These are phyloP conservation scores for Ictalurus punctatus DNA, from an alignment of 2,113 vertebrate genomes.

Conservation along the genomic window DNA sequence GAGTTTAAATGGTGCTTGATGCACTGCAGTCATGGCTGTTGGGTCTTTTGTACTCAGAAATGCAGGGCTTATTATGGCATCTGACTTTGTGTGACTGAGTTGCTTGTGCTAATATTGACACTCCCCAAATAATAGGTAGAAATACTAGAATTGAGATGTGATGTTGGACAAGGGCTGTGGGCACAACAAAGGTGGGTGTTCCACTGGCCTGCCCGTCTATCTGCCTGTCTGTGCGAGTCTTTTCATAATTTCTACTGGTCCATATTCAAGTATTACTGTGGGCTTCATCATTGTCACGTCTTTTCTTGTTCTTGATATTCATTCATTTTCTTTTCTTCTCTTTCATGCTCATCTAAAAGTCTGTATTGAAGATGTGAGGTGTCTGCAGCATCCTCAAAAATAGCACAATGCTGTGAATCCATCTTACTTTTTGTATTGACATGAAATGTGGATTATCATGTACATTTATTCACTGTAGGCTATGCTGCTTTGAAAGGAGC, in stretches of 20 bases:
- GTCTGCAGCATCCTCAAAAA: not conserved
- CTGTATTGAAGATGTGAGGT: not conserved
- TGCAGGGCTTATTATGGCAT: slow-evolving; percentile 66
- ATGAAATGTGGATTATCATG: not conserved
- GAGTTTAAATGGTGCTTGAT: not conserved
- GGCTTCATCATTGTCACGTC: not conserved
- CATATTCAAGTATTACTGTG: not conserved
- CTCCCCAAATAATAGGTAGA: slow-evolving; percentile 72
- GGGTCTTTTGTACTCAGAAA: slow-evolving; percentile 33
- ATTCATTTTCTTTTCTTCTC: not conserved
- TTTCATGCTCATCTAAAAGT: not conserved
- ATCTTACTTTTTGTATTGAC: not conserved
- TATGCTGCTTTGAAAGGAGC: not conserved
- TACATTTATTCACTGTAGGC: not conserved
- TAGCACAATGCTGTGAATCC: not conserved
- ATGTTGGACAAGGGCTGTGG: slow-evolving; percentile 65
- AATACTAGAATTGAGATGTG: slow-evolving; percentile 69
- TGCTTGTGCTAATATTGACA: slow-evolving; percentile 68
- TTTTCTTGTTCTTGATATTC: not conserved
- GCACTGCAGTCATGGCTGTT: not conserved
- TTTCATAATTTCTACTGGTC: slow-evolving; percentile 17
- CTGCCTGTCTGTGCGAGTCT: not conserved
- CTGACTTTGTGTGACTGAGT: slow-evolving; percentile 43
- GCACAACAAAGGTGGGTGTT: slow-evolving; percentile 32
- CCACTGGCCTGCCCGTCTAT: not conserved